Conservation (phyloP, 2,888 invertebrate species). For the Caenorhabditis drosophilae region DNA sequence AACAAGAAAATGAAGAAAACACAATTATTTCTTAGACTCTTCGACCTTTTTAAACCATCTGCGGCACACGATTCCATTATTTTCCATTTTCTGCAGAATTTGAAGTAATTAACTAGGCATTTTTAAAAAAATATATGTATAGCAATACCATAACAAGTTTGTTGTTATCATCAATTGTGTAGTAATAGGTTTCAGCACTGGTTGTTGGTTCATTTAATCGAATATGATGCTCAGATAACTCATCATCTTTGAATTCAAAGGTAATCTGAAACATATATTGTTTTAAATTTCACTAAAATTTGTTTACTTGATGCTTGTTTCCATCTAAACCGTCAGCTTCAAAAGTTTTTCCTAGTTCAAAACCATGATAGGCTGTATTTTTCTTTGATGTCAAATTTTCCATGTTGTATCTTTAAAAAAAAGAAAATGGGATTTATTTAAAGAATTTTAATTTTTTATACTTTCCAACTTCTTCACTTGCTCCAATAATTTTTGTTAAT, state of each 20-base stretch:
- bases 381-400: slow-evolving; percentile 63
- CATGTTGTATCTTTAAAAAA: slow-evolving; percentile 57
- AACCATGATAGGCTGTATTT: slow-evolving; percentile 58
- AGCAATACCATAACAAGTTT: slow-evolving; percentile 59
- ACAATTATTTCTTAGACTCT: no score
- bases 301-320: slow-evolving; percentile 55
- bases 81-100: slow-evolving; percentile 56
- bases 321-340: slow-evolving; percentile 65
- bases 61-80: slow-evolving; percentile 60
- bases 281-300: no score
- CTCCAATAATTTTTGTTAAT: slow-evolving; percentile 58
- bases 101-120: not conserved
- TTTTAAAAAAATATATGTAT: not conserved
- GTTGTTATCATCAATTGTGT: slow-evolving; percentile 60
- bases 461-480: slow-evolving; percentile 36
- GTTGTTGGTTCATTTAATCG: slow-evolving; percentile 62
- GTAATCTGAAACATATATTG: slow-evolving; percentile 62
- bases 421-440: slow-evolving; percentile 2
- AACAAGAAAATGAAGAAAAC: no score
- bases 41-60: slow-evolving; percentile 63
- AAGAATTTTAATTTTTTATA: slow-evolving; percentile 4
- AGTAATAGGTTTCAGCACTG: slow-evolving; percentile 63
- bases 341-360: slow-evolving; percentile 60
- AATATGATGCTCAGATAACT: slow-evolving; percentile 61
- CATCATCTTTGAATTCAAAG: slow-evolving; percentile 54